Base-by-base conservation (phyloP, 2,113 vertebrate genomes). In the Anguilla rostrata region DNA sequence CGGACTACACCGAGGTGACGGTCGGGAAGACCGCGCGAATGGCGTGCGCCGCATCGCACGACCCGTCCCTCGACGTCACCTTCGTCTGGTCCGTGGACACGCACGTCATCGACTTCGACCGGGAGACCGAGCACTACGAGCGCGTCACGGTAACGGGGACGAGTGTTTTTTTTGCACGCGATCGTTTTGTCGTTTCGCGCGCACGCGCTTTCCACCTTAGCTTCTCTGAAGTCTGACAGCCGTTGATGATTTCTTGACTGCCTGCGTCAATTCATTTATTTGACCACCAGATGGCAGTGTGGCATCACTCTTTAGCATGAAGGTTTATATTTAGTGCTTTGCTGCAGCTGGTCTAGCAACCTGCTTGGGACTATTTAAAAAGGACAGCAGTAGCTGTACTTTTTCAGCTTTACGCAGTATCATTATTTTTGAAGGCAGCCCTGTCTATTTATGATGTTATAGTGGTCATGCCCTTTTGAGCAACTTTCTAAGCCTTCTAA, bases 61-160 rank as follows among this genome's bases (percentile, higher is more conserved):
- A 99, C 88, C 95, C 97, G 26, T 94, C 94, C 56, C 91, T 99
- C 93, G 98, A 99, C 90, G 95, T 99, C 90, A 95, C 97, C 0
- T 99, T 99, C 89, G 95, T 99, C 90, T 99, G 98, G 98, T 93
- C 97, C 82, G 92, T 99, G 80, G 98, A 99, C 88, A 97, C 96
- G 91, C 96, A 97, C 63, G 92, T 97, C 90, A 97, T 99, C 82
- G 96, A 99, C 92, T 98, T 99, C 90, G 94, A 96, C 90, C 90
- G 95, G 40, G 97, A 99, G 60, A 96, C 95, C 0, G 92, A 95
- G 39, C 96, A 99, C 92, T 99, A 97, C 82, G 96, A 98, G 91
- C 95, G 97, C 60, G 92, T 96, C 49, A 95, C 96, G 98, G 98
- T 99, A 96, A 82, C 6, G 57, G 39, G 1, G 53, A n/a, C 9